Conservation (phyloP, 2,113 vertebrate genomes). For the Isichthys henryi region DNA sequence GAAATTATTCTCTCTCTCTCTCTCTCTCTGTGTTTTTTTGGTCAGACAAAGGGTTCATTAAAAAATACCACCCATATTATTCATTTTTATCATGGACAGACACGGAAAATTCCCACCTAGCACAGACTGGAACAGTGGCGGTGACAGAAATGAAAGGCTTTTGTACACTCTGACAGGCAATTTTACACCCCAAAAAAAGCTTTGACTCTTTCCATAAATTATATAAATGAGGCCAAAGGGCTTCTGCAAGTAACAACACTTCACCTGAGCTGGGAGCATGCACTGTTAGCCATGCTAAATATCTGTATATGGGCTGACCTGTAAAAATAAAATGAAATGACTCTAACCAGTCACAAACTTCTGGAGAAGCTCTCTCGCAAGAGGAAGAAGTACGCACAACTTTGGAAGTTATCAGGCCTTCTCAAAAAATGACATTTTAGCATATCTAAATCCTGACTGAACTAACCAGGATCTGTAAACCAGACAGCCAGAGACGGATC, state of each 20-base stretch:
- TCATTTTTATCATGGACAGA: conserved; percentile 1
- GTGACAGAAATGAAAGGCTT: conserved; percentile 5
- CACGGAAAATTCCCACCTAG: not conserved
- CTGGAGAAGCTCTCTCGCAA: not conserved
- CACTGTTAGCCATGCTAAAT: not conserved
- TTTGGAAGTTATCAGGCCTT: not conserved
- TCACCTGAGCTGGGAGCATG: not conserved
- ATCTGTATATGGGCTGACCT: not conserved
- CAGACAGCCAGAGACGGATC: not conserved
- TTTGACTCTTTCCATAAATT: not conserved
- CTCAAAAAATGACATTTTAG: not conserved
- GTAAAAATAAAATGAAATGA: not conserved
- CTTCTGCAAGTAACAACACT: not conserved
- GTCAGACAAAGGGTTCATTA: conserved; percentile 8
- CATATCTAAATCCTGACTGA: not conserved
- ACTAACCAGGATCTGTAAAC: not conserved
- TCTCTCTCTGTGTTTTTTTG: not conserved
- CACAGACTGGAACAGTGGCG: not conserved
- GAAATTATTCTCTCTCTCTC: not conserved
- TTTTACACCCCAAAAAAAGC: not conserved
- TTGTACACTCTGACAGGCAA: not conserved
- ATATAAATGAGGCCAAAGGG: not conserved
- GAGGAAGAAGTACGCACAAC: not conserved
- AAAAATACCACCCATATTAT: not conserved
- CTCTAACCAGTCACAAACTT: not conserved